These are phyloP conservation scores for Pocota personata DNA, from an alignment of 2,888 invertebrate genomes.

Conservation along the genomic window DNA sequence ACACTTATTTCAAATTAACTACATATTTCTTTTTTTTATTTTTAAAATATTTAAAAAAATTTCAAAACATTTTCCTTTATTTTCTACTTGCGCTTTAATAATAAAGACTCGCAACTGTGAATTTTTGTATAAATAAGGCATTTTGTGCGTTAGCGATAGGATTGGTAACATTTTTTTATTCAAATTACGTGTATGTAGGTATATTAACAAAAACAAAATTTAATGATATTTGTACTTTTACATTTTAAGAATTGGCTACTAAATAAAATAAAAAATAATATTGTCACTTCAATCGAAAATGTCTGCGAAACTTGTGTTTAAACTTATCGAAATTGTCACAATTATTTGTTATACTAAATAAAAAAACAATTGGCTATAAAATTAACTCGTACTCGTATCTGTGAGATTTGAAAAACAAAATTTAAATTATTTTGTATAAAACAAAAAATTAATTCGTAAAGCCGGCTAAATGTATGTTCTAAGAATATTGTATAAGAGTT, in stretches of 20 bases:
- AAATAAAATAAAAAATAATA: constrained; percentile 45
- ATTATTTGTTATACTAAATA: constrained; percentile 23
- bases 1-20: neutral
- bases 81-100: constrained; percentile 42
- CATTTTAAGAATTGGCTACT: constrained; percentile 9
- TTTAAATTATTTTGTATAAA: constrained; percentile 55
- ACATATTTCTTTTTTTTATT: neutral
- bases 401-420: constrained; percentile 68
- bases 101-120: constrained; percentile 79
- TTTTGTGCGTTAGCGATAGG: constrained; percentile 64
- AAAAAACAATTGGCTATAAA: constrained; percentile 52
- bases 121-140: constrained; percentile 73
- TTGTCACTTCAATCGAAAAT: constrained; percentile 51
- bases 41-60: neutral
- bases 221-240: constrained; percentile 20
- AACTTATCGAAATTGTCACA: constrained; percentile 52
- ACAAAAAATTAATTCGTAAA: constrained; percentile 59
- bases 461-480: constrained; percentile 50
- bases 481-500: constrained; percentile 73
- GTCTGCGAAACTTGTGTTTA: constrained; percentile 51
- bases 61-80: neutral
- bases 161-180: constrained; percentile 56
- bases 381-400: constrained; percentile 76
- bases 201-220: neutral
- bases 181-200: neutral